These are phyloP conservation scores for Andrena marginata DNA, from an alignment of 2,888 invertebrate species.

Conservation along the genomic window DNA sequence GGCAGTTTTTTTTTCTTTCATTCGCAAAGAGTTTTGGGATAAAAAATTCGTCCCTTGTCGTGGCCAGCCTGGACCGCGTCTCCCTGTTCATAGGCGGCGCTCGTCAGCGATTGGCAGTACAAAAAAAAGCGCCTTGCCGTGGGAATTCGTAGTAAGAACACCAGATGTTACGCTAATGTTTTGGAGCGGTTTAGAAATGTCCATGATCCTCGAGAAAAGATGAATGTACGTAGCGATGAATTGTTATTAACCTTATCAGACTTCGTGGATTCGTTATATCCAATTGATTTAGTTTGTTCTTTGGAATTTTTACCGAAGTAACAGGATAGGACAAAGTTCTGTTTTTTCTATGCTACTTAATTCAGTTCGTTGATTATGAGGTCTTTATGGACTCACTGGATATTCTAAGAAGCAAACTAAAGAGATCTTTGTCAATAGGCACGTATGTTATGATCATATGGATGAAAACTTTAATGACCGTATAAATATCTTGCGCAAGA, in stretches of 20 bases:
- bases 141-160: neutral
- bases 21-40: neutral
- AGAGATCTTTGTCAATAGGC: constrained; percentile 15
- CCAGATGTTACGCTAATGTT: neutral
- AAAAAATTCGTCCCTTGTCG: constrained; percentile 8
- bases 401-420: neutral
- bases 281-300: neutral
- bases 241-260: neutral
- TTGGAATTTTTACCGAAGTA: no score
- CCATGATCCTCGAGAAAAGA: neutral
- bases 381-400: neutral
- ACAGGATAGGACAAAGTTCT: neutral
- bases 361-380: neutral
- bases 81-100: constrained; percentile 55
- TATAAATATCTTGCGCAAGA: constrained; percentile 68
- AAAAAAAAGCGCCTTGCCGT: constrained; percentile 32
- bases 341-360: neutral
- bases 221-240: neutral
- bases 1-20: neutral
- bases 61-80: constrained; percentile 47
- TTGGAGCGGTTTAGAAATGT: neutral
- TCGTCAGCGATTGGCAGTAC: constrained; percentile 39
- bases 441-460: constrained; percentile 50
- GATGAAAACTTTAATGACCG: constrained; percentile 53
- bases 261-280: neutral